Percentiles rank a stretch among this genome's conserved stretches.
Evolutionary conservation across 2,797 vertebrate species (phyloP).

Genomic region (Poecilia velifera): DNA sequence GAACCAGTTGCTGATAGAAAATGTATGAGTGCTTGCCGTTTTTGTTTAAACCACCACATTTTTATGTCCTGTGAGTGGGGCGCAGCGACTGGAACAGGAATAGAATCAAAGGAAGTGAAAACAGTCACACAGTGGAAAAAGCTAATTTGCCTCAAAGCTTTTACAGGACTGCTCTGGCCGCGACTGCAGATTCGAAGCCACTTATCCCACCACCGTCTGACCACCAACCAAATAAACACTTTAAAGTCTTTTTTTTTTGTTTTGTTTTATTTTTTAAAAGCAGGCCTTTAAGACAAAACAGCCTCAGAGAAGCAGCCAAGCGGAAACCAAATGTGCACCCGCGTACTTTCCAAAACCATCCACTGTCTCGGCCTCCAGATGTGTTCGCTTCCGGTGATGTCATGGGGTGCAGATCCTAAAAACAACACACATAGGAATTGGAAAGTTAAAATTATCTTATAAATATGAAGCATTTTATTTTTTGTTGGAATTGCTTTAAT

Average conservation of each 20-base stretch:
- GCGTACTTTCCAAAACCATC: slow-evolving; percentile 36
- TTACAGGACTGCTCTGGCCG: slow-evolving; percentile 40
- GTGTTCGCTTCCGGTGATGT: slow-evolving; percentile 41
- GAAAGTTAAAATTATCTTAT: slow-evolving; percentile 32
- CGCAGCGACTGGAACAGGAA: slow-evolving; percentile 52
- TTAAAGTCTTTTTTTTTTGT: slow-evolving; percentile 25
- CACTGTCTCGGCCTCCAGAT: slow-evolving; percentile 19
- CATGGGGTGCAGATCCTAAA: slow-evolving; percentile 19
- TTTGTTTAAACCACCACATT: slow-evolving; percentile 31
- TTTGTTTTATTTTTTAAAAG: background rate
- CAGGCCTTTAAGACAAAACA: slow-evolving; percentile 30
- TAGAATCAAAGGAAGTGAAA: slow-evolving; percentile 65
- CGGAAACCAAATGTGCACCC: slow-evolving; percentile 29
- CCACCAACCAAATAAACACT: slow-evolving; percentile 50
- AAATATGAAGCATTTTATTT: background rate
- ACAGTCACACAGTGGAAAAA: slow-evolving; percentile 63
- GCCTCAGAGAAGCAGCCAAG: slow-evolving; percentile 13
- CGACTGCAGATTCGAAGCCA: slow-evolving; percentile 35
- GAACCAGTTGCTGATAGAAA: slow-evolving; percentile 1
- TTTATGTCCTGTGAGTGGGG: slow-evolving; percentile 32
- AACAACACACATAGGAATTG: slow-evolving; percentile 31
- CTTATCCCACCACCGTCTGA: slow-evolving; percentile 46
- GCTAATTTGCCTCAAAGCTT: slow-evolving; percentile 58
- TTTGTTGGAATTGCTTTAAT: background rate
- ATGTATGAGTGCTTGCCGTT: slow-evolving; percentile 39